Base-by-base conservation (phyloP, 2,113 vertebrate genomes). In the Catagonus wagneri region DNA sequence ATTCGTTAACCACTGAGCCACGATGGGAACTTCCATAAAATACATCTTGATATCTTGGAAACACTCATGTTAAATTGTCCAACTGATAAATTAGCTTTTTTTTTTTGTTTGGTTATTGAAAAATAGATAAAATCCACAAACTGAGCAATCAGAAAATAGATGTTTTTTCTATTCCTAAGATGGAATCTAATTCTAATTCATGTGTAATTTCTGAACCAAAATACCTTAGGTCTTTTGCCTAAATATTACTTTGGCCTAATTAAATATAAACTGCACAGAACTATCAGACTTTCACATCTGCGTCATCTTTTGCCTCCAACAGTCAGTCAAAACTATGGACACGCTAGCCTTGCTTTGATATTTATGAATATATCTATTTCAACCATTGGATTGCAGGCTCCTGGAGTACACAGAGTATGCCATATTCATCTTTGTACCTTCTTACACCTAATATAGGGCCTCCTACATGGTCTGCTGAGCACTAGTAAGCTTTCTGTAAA, bases 111-210 rank as follows among this genome's bases (percentile, higher is more conserved):
- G 36, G 27, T 95, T 88, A 86, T 79, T 97, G 91, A 95, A 95
- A 96, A 79, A 85, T 12, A 94, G 44, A 72, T 86, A 96, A 94
- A 90, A 90, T 79, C 91, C 17, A 94, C 22, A 92, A 84, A 88
- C 13, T 96, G 32, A 84, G 16, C 17, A 95, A 90, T 93, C 83
- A 79, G 61, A 88, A 94, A 90, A 95, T 93, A 83, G 56, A 85
- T 29, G 27, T 72, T 96, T 97, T 87, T 61, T 91, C 60, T 94
- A n/a, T 95, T 95, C 44, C 39, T 94, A 75, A 96, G 68, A 75
- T 88, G 14, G 6, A 68, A 52, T 91, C 63, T 95, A 74, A 84
- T 96, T 88, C 68, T 74, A 84, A 92, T 88, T 96, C 39, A 85
- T 79, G 56, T 39, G 20, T 60, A 83, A 93, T 96, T 96, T 96